Conservation (phyloP, 2,797 vertebrate species). For the Coluber constrictor region DNA sequence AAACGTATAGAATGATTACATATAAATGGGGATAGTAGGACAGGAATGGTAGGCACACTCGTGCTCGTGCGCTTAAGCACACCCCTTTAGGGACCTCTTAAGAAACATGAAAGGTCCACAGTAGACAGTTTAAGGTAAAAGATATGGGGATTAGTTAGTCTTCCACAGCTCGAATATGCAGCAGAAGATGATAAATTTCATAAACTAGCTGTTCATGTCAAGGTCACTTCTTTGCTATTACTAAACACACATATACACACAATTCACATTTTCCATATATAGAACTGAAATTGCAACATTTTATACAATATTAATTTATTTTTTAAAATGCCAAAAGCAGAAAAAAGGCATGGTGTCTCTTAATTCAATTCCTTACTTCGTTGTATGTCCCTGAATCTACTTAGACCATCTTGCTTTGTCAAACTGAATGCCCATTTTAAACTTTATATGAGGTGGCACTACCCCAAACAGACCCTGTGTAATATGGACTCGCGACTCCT, state of each 20-base stretch:
- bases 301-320: background rate
- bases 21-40: too few relatives aligned
- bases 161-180: background rate
- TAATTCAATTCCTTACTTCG: background rate
- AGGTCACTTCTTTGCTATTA: background rate
- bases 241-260: background rate
- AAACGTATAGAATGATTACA: too few relatives aligned
- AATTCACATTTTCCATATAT: background rate
- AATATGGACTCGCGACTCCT: too few relatives aligned
- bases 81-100: too few relatives aligned
- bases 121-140: too few relatives aligned
- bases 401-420: background rate
- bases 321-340: background rate
- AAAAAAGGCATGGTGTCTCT: background rate
- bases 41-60: too few relatives aligned
- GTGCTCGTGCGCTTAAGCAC: too few relatives aligned
- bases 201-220: background rate
- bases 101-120: too few relatives aligned
- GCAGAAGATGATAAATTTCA: background rate
- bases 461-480: too few relatives aligned
- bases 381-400: background rate
- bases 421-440: background rate
- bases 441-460: background rate
- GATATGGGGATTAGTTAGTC: background rate
- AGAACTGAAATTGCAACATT: background rate